Percentiles rank a stretch among this genome's conserved stretches.
Conservation (phyloP, 2,113 vertebrate species). For the Anoplopoma fimbria region DNA sequence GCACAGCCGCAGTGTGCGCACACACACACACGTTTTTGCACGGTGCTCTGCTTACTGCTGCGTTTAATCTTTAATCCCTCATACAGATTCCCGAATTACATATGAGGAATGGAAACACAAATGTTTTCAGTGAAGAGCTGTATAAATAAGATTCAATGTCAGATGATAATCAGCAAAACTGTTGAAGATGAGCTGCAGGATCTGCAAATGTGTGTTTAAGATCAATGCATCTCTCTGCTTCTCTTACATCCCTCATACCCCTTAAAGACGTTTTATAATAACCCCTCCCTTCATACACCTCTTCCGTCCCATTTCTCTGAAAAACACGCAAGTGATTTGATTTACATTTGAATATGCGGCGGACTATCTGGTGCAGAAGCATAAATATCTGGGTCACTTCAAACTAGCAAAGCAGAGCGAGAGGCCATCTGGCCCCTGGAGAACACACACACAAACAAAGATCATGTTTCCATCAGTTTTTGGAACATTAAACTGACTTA, state of each 20-base stretch:
- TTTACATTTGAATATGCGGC: constrained; percentile 41
- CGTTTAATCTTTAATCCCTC: constrained; percentile 34
- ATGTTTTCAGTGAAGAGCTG: neutral
- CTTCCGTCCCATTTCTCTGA: too few relatives aligned
- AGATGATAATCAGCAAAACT: neutral
- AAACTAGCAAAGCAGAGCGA: constrained; percentile 41
- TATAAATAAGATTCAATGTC: too few relatives aligned
- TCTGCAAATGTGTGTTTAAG: neutral
- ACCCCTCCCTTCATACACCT: too few relatives aligned
- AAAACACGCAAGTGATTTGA: constrained; percentile 43
- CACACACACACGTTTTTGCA: constrained; percentile 11
- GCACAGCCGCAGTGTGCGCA: constrained; percentile 9
- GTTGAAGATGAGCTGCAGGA: neutral
- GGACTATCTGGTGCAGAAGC: constrained; percentile 69
- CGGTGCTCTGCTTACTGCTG: constrained; percentile 2
- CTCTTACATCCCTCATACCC: too few relatives aligned
- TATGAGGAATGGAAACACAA: neutral
- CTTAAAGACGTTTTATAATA: too few relatives aligned
- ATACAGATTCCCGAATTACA: constrained; percentile 4
- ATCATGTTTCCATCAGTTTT: too few relatives aligned
- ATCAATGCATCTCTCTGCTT: neutral
- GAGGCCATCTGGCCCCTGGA: constrained; percentile 64
- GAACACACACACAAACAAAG: neutral
- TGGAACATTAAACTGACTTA: too few relatives aligned
- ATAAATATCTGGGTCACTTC: constrained; percentile 52